Evolutionary conservation across 2,113 vertebrate genomes (phyloP).

Genomic region (Tenrec ecaudatus): DNA sequence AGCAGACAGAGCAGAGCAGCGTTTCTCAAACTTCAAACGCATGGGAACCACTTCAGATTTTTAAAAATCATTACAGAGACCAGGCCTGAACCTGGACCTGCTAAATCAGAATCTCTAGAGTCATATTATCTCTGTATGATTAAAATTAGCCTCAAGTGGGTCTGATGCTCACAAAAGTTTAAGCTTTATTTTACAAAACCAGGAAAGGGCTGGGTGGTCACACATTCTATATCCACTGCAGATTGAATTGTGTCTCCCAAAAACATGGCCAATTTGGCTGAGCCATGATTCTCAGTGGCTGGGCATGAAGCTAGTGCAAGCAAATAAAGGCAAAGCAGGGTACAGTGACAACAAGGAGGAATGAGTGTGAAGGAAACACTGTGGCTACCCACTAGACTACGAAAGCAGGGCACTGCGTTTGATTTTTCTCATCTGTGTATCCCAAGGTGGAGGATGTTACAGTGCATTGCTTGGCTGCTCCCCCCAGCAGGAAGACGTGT

Average conservation of each 20-base stretch:
- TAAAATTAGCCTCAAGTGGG: neutral
- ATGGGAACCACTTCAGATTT: neutral
- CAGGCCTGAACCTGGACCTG: neutral
- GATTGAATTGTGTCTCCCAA: neutral
- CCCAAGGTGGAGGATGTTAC: too few relatives aligned
- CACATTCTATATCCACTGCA: neutral
- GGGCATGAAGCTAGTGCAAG: too few relatives aligned
- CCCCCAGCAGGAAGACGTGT: neutral
- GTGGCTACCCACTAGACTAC: neutral
- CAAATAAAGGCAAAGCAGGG: neutral
- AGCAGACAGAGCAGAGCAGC: too few relatives aligned
- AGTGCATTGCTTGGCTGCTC: neutral
- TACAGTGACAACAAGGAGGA: too few relatives aligned
- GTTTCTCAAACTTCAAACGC: too few relatives aligned
- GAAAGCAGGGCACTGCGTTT: too few relatives aligned
- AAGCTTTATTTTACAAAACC: neutral
- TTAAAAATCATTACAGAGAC: neutral
- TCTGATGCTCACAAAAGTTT: neutral
- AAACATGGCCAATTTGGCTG: neutral
- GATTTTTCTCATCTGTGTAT: neutral
- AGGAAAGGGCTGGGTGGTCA: too few relatives aligned
- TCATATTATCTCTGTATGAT: neutral
- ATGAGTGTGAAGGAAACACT: neutral
- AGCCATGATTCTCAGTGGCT: too few relatives aligned
- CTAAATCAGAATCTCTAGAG: neutral